Evolutionary conservation across 1,140 invertebrate species (phyloP).

Genomic region (Plutomurus gul): DNA sequence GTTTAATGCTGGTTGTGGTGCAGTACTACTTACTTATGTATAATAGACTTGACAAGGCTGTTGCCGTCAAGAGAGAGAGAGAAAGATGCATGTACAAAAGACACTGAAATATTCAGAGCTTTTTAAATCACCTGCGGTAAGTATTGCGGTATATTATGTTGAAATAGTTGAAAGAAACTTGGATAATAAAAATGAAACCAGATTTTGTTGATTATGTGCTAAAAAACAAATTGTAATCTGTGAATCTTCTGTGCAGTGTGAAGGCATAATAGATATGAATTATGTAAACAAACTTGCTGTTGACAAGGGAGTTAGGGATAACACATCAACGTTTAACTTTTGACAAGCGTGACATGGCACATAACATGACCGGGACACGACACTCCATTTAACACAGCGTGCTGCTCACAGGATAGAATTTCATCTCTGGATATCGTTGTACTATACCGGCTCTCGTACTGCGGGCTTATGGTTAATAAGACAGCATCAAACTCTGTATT

Average conservation of each 20-base stretch:
- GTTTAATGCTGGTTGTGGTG: too few relatives aligned
- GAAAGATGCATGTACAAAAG: too few relatives aligned
- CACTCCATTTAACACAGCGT: background rate
- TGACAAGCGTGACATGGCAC: constrained; percentile 14
- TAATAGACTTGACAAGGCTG: too few relatives aligned
- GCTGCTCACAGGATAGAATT: too few relatives aligned
- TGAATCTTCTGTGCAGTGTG: too few relatives aligned
- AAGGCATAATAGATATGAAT: too few relatives aligned
- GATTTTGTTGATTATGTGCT: background rate
- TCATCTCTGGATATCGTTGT: background rate
- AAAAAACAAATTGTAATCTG: background rate
- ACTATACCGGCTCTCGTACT: too few relatives aligned
- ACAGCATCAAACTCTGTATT: too few relatives aligned
- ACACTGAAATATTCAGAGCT: background rate
- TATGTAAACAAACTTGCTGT: background rate
- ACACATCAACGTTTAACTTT: background rate
- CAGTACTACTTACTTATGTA: too few relatives aligned
- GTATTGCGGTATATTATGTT: background rate
- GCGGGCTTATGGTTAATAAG: too few relatives aligned
- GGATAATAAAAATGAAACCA: constrained; percentile 20
- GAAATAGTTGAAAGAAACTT: background rate
- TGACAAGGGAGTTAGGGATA: background rate
- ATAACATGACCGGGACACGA: background rate
- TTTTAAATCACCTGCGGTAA: constrained; percentile 6
- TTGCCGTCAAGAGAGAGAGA: too few relatives aligned